phyloP scores from a whole-genome alignment of 2,888 invertebrate species.

The Pristionchus maxplancki region DNA sequence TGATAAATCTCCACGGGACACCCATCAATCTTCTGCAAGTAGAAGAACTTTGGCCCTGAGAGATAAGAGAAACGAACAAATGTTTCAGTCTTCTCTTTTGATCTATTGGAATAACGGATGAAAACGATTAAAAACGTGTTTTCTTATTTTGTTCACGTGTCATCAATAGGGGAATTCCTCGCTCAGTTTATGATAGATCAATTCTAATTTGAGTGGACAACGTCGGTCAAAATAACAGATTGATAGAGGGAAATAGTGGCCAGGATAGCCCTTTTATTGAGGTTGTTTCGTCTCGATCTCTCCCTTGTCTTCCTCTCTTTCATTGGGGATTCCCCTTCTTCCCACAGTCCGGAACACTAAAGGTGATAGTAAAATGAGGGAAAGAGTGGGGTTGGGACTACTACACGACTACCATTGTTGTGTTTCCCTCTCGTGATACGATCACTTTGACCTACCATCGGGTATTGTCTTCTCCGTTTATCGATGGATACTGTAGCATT shows the following conservation, averaged over 20 bases:
- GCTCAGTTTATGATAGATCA: neutral
- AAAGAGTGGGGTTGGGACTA: neutral
- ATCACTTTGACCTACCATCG: neutral
- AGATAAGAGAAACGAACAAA: slow-evolving; percentile 7
- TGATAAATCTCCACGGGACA: neutral
- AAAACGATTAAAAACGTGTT: neutral
- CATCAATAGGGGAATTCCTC: neutral
- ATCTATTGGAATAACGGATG: neutral
- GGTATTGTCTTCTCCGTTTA: neutral
- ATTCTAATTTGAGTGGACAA: neutral
- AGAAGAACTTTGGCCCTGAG: neutral
- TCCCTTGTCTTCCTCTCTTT: slow-evolving; percentile 3
- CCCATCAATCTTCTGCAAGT: slow-evolving; percentile 8
- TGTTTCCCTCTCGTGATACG: neutral
- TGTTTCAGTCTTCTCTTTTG: neutral
- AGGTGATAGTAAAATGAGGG: slow-evolving; percentile 15
- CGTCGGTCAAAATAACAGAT: neutral
- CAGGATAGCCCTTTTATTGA: neutral
- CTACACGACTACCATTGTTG: slow-evolving; percentile 9
- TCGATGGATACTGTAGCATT: neutral
- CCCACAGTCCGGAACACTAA: slow-evolving; percentile 7
- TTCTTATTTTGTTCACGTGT: neutral
- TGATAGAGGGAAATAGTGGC: slow-evolving; percentile 1
- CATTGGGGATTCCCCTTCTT: neutral
- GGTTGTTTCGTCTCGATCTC: neutral